Evolutionary conservation across 53 echinoderm and acorn worm species (phyloP).

Genomic region (Hippasteria phrygiana): DNA sequence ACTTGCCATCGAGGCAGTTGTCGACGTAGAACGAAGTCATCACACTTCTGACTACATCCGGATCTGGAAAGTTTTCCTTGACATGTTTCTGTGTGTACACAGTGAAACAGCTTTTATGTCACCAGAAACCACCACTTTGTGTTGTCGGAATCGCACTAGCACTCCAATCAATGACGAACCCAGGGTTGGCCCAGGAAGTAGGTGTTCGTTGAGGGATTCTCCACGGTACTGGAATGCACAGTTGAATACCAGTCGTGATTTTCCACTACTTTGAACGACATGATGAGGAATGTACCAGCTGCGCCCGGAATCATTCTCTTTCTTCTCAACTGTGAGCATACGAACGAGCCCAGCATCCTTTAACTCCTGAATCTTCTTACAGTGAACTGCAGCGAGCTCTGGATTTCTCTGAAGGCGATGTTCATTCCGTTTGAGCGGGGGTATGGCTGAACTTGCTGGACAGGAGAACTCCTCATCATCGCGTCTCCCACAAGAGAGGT

Average conservation of each 20-base stretch:
- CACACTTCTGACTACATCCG: slow-evolving; percentile 4
- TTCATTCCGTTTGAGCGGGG: slow-evolving; percentile 3
- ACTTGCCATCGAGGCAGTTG: slow-evolving; percentile 3
- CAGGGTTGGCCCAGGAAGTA: not conserved
- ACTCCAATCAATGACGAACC: slow-evolving; percentile 21
- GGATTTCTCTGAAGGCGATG: slow-evolving; percentile 3
- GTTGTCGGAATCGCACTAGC: slow-evolving; percentile 3
- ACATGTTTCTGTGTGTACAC: slow-evolving; percentile 44
- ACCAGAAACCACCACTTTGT: slow-evolving; percentile 13
- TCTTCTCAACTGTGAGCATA: not conserved
- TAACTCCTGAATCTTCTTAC: not conserved
- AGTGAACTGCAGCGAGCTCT: not conserved
- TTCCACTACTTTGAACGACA: slow-evolving; percentile 23
- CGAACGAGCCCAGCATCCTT: not conserved
- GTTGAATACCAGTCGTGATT: not conserved
- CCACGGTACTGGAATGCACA: not conserved
- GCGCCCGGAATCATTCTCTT: not conserved
- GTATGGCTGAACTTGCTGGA: too few relatives aligned
- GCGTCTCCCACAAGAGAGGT: not conserved
- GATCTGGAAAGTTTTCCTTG: not conserved
- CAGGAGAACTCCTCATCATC: not conserved
- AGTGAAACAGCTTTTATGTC: slow-evolving; percentile 15
- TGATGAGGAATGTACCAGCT: slow-evolving; percentile 56
- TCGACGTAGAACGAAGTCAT: not conserved
- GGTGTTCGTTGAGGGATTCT: not conserved